phyloP scores from a whole-genome alignment of 2,888 invertebrate genomes.

The Agrochola lychnidis region DNA sequence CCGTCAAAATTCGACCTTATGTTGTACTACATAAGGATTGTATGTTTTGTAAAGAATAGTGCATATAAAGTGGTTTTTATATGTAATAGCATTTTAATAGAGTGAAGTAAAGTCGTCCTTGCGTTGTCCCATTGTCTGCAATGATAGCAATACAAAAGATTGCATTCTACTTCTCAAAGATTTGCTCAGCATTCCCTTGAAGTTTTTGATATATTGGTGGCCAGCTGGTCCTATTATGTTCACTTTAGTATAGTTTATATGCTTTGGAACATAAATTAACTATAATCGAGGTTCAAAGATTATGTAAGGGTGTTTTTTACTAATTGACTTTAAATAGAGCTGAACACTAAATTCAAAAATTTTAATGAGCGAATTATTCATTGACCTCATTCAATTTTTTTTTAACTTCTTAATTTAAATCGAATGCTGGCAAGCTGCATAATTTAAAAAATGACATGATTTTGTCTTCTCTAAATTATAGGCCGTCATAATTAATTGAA shows the following conservation, averaged over 20 bases:
- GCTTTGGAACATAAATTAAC: slow-evolving; percentile 35
- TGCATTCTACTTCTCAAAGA: slow-evolving; percentile 79
- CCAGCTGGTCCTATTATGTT: slow-evolving; percentile 59
- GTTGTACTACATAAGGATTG: not conserved
- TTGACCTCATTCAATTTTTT: not conserved
- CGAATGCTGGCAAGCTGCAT: too few relatives aligned
- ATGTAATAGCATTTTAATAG: slow-evolving; percentile 87
- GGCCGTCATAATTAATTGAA: not conserved
- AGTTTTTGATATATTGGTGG: slow-evolving; percentile 59
- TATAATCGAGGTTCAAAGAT: not conserved
- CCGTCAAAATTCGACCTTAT: slow-evolving; percentile 47
- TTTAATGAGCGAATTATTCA: not conserved
- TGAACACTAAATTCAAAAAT: not conserved
- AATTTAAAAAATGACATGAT: not conserved
- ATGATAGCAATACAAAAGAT: slow-evolving; percentile 81
- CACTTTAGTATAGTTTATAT: slow-evolving; percentile 11
- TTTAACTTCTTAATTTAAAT: not conserved
- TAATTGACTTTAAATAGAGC: slow-evolving; percentile 1
- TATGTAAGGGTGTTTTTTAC: not conserved
- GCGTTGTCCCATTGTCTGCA: slow-evolving; percentile 86
- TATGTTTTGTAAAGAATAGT: not conserved
- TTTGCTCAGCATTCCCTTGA: slow-evolving; percentile 71
- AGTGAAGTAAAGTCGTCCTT: slow-evolving; percentile 88
- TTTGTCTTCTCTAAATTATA: not conserved
- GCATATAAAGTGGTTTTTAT: slow-evolving; percentile 55